These are phyloP conservation scores for Thera obeliscata DNA, from an alignment of 2,888 invertebrate species.

Conservation along the genomic window DNA sequence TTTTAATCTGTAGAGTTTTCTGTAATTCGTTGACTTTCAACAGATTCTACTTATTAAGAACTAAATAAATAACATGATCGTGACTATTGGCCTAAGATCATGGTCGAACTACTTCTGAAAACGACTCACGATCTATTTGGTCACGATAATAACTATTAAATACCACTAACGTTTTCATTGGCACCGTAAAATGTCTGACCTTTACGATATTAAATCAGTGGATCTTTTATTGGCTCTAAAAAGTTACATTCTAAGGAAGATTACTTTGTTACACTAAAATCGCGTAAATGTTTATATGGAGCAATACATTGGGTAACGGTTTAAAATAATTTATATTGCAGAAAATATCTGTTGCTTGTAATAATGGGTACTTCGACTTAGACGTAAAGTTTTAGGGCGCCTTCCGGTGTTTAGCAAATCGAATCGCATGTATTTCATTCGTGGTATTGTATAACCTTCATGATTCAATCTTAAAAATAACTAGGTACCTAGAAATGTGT, in stretches of 20 bases:
- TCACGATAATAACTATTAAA: slow-evolving; percentile 34
- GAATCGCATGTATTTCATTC: not conserved
- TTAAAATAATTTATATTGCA: too few relatives aligned
- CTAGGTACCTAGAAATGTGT: not conserved
- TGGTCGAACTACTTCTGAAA: slow-evolving; percentile 13
- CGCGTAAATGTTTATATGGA: not conserved
- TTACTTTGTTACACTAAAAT: slow-evolving; percentile 13
- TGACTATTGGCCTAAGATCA: slow-evolving; percentile 15
- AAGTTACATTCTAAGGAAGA: slow-evolving; percentile 23
- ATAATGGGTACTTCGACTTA: not conserved
- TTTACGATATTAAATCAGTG: slow-evolving; percentile 37
- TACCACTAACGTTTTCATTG: slow-evolving; percentile 37
- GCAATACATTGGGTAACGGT: not conserved
- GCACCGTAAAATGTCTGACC: slow-evolving; percentile 34
- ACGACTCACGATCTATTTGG: slow-evolving; percentile 30
- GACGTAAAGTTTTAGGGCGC: too few relatives aligned
- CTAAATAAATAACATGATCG: slow-evolving; percentile 2
- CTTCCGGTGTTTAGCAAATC: too few relatives aligned
- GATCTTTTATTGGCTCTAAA: slow-evolving; percentile 37
- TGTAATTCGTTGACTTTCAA: not conserved
- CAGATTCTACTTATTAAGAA: not conserved
- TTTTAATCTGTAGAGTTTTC: not conserved
- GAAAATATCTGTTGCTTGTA: not conserved
- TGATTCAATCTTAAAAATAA: not conserved
- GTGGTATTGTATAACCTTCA: slow-evolving; percentile 1